Evolutionary conservation across 2,888 invertebrate species (phyloP), one percentile per base, ranked within the genome.

Genomic region (Pyrgus malvae): DNA sequence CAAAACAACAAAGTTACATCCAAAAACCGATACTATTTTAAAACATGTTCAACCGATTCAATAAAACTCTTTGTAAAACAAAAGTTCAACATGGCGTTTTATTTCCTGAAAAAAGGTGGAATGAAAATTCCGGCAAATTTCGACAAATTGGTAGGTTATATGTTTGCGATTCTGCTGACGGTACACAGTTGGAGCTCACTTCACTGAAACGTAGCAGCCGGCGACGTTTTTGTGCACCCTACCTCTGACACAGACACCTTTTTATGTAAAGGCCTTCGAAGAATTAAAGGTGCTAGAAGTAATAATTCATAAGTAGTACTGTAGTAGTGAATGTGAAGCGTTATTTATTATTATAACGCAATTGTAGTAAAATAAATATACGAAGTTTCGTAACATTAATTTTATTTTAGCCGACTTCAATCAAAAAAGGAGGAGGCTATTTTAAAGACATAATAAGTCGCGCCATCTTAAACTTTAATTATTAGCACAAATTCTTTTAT

Each of bases 231-330:
- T 83, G 83, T 81, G 72, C 75, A 76, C 82, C 67, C 65, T 83
- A 81, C 82, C 79, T 80, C 79, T 78, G 79, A 76, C 78, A 78
- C 73, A 78, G 80, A 80, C 84, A 83, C 83, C 82, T 83, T 84
- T 83, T 81, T 81, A 77, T 79, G 72, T 69, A 68, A 76, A 74
- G 65, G 66, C 64, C 60, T 42, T 9, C 37, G 8, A 19, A 27
- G 59, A 55, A 56, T 19, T 61, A 61, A 40, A 44, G 17, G 38
- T 49, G 14, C 61, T 63, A 54, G 62, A 50, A 48, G 37, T n/a
- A 38, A n/a, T n/a, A n/a, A n/a, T n/a, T n/a, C n/a, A n/a, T n/a
- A n/a, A n/a, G n/a, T n/a, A n/a, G n/a, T n/a, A n/a, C n/a, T n/a
- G n/a, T n/a, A n/a, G n/a, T n/a, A n/a, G n/a, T n/a, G n/a, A n/a